phyloP scores from a whole-genome alignment of 2,888 invertebrate genomes.

The Mesochorus sp. region DNA sequence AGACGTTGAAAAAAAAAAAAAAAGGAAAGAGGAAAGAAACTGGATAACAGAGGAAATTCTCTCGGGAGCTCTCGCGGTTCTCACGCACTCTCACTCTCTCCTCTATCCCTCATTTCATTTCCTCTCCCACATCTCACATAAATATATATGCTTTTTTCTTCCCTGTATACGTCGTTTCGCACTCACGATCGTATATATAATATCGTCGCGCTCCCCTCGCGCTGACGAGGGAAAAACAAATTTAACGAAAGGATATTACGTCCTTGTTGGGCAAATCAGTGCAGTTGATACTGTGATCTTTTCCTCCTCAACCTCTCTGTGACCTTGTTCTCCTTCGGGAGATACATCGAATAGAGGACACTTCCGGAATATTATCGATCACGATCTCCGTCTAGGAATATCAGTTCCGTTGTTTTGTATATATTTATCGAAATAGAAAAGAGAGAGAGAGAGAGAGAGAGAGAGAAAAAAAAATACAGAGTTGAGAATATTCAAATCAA shows the following conservation, averaged over 20 bases:
- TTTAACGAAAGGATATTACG: not conserved
- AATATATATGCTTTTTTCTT: not conserved
- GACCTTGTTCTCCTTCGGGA: too few relatives aligned
- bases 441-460: not conserved
- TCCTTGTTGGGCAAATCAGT: not conserved
- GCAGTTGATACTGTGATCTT: too few relatives aligned
- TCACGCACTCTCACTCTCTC: slow-evolving; percentile 32
- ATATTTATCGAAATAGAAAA: not conserved
- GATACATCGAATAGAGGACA: too few relatives aligned
- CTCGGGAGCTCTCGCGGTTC: slow-evolving; percentile 42
- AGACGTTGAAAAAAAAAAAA: slow-evolving; percentile 8
- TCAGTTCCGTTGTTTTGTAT: slow-evolving; percentile 19
- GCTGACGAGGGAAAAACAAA: not conserved
- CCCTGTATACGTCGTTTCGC: not conserved
- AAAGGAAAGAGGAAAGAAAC: slow-evolving; percentile 26
- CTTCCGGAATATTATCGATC: too few relatives aligned
- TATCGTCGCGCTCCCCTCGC: not conserved
- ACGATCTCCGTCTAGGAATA: too few relatives aligned
- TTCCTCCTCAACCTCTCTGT: too few relatives aligned
- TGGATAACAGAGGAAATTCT: slow-evolving; percentile 38
- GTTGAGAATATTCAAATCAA: not conserved
- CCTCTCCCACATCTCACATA: not conserved
- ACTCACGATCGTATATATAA: slow-evolving; percentile 3
- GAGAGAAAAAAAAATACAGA: too few relatives aligned
- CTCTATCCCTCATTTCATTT: slow-evolving; percentile 2